A percentile compares a stretch with the other conserved stretches of the same genome.
These are phyloP conservation scores for Hippolais icterina DNA, from an alignment of 2,113 vertebrate species.

Conservation along the genomic window DNA sequence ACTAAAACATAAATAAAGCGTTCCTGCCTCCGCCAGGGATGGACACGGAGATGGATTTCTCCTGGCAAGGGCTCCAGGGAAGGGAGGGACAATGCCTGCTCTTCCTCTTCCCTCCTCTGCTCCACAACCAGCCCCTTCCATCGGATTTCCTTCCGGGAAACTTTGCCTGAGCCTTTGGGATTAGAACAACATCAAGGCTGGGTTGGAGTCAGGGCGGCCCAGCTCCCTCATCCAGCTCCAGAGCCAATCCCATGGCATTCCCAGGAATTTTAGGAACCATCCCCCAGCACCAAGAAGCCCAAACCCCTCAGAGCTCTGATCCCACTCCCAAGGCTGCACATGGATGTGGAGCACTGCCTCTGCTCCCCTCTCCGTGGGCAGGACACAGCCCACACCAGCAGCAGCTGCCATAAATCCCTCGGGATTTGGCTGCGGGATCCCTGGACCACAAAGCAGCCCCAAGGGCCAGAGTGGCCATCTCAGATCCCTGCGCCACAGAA, in stretches of 20 bases:
- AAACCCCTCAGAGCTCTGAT: neutral
- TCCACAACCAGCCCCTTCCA: neutral
- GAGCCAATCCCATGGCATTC: rapidly evolving
- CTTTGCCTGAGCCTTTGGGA: neutral
- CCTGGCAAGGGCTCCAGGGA: neutral
- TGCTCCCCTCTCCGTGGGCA: neutral
- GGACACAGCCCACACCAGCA: neutral
- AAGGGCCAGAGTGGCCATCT: neutral
- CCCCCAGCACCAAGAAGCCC: neutral
- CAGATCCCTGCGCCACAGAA: rapidly evolving
- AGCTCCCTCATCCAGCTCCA: neutral
- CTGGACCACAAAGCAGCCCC: neutral
- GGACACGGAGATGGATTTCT: neutral
- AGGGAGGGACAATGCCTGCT: neutral
- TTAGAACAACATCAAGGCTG: neutral
- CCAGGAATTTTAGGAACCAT: neutral
- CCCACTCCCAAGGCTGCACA: neutral
- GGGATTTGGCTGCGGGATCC: neutral
- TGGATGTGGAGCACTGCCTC: neutral
- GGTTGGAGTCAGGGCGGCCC: neutral
- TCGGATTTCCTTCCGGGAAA: neutral
- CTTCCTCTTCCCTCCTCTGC: neutral
- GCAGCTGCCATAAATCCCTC: neutral
- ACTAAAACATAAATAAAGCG: neutral
- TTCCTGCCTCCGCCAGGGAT: neutral